phyloP scores from a whole-genome alignment of 64 coral and sea anemone species.

The Actinia equina region DNA sequence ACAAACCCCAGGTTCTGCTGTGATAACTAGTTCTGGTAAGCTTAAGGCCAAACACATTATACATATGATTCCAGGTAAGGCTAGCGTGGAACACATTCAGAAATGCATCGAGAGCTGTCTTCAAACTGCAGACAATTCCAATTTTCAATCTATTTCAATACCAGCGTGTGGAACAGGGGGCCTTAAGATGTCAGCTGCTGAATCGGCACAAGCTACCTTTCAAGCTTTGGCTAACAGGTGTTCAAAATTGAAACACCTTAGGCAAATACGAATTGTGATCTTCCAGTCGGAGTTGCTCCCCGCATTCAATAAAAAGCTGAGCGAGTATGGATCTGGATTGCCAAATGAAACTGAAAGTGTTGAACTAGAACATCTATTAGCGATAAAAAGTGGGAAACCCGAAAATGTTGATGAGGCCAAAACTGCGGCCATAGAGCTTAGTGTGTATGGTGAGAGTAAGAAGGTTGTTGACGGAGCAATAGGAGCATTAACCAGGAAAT shows the following conservation, averaged over 20 bases:
- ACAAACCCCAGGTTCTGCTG: constrained; percentile 55
- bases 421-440: neutral
- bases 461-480: neutral
- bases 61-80: constrained; percentile 19
- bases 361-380: neutral
- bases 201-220: constrained; percentile 31
- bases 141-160: constrained; percentile 7
- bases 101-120: constrained; percentile 21
- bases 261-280: constrained; percentile 24
- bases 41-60: neutral
- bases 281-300: neutral
- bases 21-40: constrained; percentile 45
- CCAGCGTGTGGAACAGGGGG: constrained; percentile 44
- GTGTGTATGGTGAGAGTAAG: neutral
- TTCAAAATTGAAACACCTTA: neutral
- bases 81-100: neutral
- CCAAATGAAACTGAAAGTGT: neutral
- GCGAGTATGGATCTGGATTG: neutral
- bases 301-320: neutral
- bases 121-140: neutral
- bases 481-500: neutral
- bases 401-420: neutral
- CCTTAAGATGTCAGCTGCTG: neutral
- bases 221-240: constrained; percentile 6
- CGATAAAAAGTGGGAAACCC: neutral